Evolutionary conservation across 1,140 invertebrate genomes (phyloP).

Genomic region (Drosophila erecta): DNA sequence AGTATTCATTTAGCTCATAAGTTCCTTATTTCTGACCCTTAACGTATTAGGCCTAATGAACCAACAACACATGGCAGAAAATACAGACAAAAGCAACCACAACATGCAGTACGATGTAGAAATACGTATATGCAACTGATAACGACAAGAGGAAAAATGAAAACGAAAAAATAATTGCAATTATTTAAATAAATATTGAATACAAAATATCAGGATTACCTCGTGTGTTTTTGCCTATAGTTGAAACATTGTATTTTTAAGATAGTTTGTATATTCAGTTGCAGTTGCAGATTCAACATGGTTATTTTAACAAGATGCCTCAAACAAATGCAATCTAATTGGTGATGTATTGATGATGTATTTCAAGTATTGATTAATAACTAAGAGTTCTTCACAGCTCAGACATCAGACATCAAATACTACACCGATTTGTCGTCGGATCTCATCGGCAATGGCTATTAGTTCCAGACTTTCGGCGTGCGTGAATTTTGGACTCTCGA

Average conservation of each 20-base stretch:
- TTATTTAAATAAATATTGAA: slow-evolving; percentile 82
- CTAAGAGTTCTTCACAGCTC: background rate
- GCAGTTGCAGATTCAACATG: background rate
- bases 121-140: slow-evolving; percentile 42
- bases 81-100: slow-evolving; percentile 8
- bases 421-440: slow-evolving; percentile 88
- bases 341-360: background rate
- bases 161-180: slow-evolving; percentile 63
- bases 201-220: slow-evolving; percentile 46
- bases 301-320: background rate
- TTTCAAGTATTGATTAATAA: background rate
- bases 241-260: too few species aligned
- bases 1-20: slow-evolving; percentile 71
- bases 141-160: slow-evolving; percentile 38
- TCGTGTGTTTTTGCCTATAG: too few species aligned
- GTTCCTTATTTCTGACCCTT: slow-evolving; percentile 44
- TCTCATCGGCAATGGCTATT: slow-evolving; percentile 87
- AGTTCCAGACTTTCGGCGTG: slow-evolving; percentile 87
- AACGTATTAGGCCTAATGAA: slow-evolving; percentile 50
- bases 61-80: slow-evolving; percentile 25
- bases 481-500: slow-evolving; percentile 87
- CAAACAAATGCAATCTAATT: background rate
- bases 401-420: slow-evolving; percentile 75
- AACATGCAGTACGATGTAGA: slow-evolving; percentile 37
- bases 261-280: background rate